A percentile compares a stretch with the other conserved stretches of the same genome.
Conservation (phyloP, 1,140 invertebrate genomes). For the Delia radicum region DNA sequence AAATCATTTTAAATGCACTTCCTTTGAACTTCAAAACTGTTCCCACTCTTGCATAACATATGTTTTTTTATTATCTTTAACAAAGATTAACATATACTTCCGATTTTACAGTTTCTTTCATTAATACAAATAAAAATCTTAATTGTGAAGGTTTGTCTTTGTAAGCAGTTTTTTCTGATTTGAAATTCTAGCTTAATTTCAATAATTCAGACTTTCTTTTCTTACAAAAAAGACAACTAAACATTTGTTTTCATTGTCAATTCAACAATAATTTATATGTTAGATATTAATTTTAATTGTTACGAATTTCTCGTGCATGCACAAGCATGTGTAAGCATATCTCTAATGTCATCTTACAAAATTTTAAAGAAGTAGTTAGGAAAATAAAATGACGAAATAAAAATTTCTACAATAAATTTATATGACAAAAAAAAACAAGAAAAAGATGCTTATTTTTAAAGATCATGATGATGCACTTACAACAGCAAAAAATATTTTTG, state of each 20-base stretch:
- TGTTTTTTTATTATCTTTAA: too few species aligned
- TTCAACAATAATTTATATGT: neutral
- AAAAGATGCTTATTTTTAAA: neutral
- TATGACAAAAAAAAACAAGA: too few species aligned
- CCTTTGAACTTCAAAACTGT: too few species aligned
- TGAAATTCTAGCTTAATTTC: neutral
- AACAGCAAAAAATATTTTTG: neutral
- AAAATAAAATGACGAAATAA: too few species aligned
- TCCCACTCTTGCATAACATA: too few species aligned
- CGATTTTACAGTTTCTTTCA: neutral
- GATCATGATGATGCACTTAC: neutral
- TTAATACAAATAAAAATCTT: too few species aligned
- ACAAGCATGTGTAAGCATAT: too few species aligned
- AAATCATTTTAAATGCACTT: too few species aligned
- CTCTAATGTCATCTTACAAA: too few species aligned
- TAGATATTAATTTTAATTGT: neutral
- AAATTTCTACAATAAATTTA: too few species aligned
- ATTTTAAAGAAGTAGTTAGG: too few species aligned
- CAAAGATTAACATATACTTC: neutral
- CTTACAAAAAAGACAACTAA: neutral
- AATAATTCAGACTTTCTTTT: neutral
- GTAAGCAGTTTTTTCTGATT: neutral
- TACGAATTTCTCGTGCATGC: neutral
- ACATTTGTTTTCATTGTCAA: neutral
- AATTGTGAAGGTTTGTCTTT: neutral